A percentile compares a stretch with the other conserved stretches of the same genome.
Evolutionary conservation across 2,113 vertebrate species (phyloP).

Genomic region (Notarius quadriscutis): DNA sequence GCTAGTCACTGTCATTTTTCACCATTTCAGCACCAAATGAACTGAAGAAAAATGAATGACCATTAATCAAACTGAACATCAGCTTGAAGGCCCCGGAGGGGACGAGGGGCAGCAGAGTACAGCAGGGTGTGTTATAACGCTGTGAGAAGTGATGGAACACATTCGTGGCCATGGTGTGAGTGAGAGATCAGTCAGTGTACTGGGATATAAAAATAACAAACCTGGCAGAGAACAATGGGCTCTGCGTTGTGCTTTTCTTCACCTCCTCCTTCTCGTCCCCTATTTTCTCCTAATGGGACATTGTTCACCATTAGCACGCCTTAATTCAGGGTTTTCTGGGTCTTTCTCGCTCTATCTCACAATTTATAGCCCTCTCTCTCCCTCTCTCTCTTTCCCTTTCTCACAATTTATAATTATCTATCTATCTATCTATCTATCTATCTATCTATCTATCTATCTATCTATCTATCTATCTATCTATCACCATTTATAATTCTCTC

Average conservation of each 20-base stretch:
- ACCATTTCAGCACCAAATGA: neutral
- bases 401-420: no score
- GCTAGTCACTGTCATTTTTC: neutral
- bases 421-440: no score
- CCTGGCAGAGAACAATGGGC: neutral
- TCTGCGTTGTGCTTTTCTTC: neutral
- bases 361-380: no score
- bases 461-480: no score
- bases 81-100: neutral
- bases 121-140: neutral
- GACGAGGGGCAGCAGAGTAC: neutral
- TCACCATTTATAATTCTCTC: no score
- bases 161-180: neutral
- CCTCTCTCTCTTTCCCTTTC: no score
- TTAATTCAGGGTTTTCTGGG: neutral
- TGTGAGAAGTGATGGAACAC: neutral
- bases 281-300: neutral
- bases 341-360: no score
- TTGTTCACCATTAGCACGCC: neutral
- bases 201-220: neutral
- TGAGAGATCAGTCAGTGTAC: neutral
- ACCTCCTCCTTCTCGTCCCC: neutral
- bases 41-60: neutral
- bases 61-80: no score
- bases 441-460: no score